Evolutionary conservation across 2,888 invertebrate genomes (phyloP).

Genomic region (Azorinus chamasolen): DNA sequence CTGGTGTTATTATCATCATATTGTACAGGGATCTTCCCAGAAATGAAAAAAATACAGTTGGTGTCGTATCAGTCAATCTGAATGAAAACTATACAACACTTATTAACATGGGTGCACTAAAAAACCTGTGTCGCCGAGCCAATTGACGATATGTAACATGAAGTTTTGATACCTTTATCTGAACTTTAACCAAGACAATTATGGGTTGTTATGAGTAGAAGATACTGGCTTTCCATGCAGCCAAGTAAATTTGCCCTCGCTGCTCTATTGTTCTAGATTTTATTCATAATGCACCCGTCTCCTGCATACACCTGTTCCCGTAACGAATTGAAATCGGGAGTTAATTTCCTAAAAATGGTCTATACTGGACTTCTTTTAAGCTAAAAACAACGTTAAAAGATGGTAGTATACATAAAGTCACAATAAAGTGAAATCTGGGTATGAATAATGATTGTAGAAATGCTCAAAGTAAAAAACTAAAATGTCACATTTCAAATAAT

Average conservation of each 20-base stretch:
- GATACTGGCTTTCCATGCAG: too few species aligned
- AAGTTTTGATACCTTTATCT: too few species aligned
- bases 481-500: conserved; percentile 1
- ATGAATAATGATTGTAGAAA: not conserved
- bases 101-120: not conserved
- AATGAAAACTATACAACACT: not conserved
- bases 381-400: not conserved
- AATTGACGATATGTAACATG: not conserved
- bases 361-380: not conserved
- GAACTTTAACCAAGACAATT: too few species aligned
- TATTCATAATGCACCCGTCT: not conserved
- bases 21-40: not conserved
- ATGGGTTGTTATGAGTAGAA: too few species aligned
- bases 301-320: not conserved
- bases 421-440: not conserved
- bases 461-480: not conserved
- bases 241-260: too few species aligned
- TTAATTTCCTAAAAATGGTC: not conserved
- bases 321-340: not conserved
- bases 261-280: too few species aligned
- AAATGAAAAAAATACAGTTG: not conserved
- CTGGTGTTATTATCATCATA: not conserved
- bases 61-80: not conserved
- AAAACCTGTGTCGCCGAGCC: not conserved
- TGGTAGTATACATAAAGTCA: not conserved